A percentile compares a stretch with the other conserved stretches of the same genome.
phyloP scores from a whole-genome alignment of 2,888 invertebrate genomes.

The Scaptomyza reducta region DNA sequence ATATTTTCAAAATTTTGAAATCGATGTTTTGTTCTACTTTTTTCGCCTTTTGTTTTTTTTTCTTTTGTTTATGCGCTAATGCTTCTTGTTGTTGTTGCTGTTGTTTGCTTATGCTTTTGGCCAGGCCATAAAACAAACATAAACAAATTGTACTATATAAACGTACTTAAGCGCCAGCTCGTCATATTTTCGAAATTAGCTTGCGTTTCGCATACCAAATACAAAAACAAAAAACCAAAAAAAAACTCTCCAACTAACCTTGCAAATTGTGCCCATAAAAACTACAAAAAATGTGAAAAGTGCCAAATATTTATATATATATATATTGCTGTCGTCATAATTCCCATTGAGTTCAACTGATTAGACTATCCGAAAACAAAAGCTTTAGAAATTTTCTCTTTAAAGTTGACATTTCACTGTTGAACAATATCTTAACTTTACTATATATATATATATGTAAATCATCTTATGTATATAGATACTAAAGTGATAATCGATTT shows the following conservation, averaged over 20 bases:
- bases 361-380: not conserved
- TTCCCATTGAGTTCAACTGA: not conserved
- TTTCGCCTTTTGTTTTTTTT: not conserved
- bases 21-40: no score
- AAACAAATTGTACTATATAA: not conserved
- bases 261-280: slow-evolving; percentile 31
- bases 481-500: no score
- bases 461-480: no score
- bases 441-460: no score
- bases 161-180: slow-evolving; percentile 10
- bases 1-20: no score
- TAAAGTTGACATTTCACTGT: no score
- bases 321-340: slow-evolving; percentile 11
- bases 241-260: slow-evolving; percentile 29
- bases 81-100: slow-evolving; percentile 9
- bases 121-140: slow-evolving; percentile 37
- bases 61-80: not conserved
- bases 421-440: no score
- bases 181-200: slow-evolving; percentile 19
- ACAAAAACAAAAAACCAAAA: not conserved
- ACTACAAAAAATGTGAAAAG: slow-evolving; percentile 6
- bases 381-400: no score
- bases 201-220: slow-evolving; percentile 18
- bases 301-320: slow-evolving; percentile 38
- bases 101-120: slow-evolving; percentile 1